Percentiles rank a stretch among this genome's conserved stretches.
Conservation (phyloP, 2,113 vertebrate species). For the Oryzias javanicus region DNA sequence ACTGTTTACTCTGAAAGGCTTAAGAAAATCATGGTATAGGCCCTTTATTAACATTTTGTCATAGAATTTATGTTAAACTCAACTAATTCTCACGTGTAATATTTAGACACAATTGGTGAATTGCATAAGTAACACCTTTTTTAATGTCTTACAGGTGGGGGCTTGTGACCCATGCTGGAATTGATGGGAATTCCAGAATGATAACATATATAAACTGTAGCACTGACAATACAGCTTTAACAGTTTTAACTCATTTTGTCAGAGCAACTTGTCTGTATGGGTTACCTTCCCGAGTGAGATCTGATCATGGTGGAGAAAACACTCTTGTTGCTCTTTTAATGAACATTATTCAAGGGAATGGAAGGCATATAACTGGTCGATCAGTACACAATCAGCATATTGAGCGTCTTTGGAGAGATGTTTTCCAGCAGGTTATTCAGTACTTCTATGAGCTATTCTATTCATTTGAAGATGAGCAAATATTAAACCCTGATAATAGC, state of each 20-base stretch:
- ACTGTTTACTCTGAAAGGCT: too few species aligned
- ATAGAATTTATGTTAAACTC: background rate
- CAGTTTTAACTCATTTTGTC: conserved; percentile 1
- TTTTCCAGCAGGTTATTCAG: conserved; percentile 1
- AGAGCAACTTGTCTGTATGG: background rate
- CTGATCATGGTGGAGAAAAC: background rate
- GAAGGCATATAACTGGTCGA: background rate
- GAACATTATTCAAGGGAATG: background rate
- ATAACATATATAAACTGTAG: conserved; percentile 6
- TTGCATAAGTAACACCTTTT: too few species aligned
- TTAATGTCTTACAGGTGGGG: background rate
- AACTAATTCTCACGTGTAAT: too few species aligned
- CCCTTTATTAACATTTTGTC: too few species aligned
- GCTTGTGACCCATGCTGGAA: conserved; percentile 2
- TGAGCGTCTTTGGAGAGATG: conserved; percentile 10
- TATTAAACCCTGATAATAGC: background rate
- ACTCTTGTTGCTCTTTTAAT: background rate
- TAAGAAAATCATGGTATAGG: too few species aligned
- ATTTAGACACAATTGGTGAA: too few species aligned
- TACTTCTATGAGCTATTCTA: background rate
- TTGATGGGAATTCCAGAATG: conserved; percentile 2
- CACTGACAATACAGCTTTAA: conserved; percentile 8
- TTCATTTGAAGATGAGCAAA: conserved; percentile 4
- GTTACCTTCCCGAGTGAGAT: background rate
- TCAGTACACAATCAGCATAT: background rate